These are phyloP conservation scores for Spilosoma lubricipeda DNA, from an alignment of 2,888 invertebrate genomes.

Conservation along the genomic window DNA sequence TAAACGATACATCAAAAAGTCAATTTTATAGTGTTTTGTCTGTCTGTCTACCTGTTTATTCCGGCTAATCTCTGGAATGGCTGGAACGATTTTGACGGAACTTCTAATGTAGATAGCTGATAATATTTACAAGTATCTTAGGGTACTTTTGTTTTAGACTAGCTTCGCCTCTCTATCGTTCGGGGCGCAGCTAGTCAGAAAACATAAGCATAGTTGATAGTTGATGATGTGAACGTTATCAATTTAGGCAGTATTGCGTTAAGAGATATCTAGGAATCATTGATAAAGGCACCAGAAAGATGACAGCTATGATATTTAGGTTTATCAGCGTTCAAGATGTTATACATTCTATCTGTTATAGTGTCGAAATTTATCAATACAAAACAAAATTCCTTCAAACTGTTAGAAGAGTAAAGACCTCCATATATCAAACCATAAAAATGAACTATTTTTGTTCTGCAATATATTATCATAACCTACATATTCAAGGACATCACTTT, in stretches of 20 bases:
- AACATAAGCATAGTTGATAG: no score
- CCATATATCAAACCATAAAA: background rate
- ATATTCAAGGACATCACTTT: constrained; percentile 30
- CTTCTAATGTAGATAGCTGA: no score
- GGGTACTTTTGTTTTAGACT: no score
- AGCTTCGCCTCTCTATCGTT: no score
- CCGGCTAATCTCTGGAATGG: no score
- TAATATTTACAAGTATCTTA: no score
- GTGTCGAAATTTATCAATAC: background rate
- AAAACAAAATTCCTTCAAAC: background rate
- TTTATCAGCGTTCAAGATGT: background rate
- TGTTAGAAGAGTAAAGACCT: background rate
- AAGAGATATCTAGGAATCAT: constrained; percentile 22
- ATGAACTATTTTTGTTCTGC: background rate
- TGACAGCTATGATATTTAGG: background rate
- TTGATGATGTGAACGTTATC: constrained; percentile 4
- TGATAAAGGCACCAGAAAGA: constrained; percentile 24
- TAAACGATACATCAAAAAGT: no score
- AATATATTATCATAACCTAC: background rate
- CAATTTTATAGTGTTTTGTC: no score
- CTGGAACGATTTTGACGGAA: no score
- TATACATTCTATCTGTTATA: background rate
- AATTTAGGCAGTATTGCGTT: constrained; percentile 2
- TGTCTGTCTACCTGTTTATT: no score
- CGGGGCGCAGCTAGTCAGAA: background rate